Evolutionary conservation across 2,113 vertebrate genomes (phyloP), one percentile per base, ranked within the genome.

Genomic region (Lampris incognitus): DNA sequence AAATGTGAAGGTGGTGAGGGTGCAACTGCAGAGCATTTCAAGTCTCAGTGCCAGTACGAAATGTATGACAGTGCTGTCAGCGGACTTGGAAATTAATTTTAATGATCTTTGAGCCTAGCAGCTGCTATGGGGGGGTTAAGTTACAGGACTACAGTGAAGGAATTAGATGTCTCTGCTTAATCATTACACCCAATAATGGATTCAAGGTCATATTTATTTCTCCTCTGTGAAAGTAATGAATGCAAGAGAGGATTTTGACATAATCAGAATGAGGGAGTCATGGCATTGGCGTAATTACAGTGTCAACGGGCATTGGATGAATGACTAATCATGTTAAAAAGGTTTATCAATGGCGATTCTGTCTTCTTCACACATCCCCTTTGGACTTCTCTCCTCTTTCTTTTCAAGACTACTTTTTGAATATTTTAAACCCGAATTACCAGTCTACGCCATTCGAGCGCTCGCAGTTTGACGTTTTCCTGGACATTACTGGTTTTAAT

Each of bases 61-160:
- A 24, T 24, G 24, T 24, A 24, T 24, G 24, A 24, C 24, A 24
- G 24, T 24, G 0, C 13, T 60, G 44, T 44, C n/a, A 57, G 66
- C 39, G 9, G 69, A 76, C 59, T 36, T 74, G 57, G 49, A 51
- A 82, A 84, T 82, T 49, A 60, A 63, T 78, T 81, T 82, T 81
- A 84, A 81, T 87, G 86, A 88, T 83, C 62, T 72, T 69, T 84
- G 69, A 78, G 85, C 41, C 59, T 75, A 83, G 79, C 71, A 76
- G 11, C 86, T 83, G 76, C 76, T 24, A 0, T 24, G 24, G 24
- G 77, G 78, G 74, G 71, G 76, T 67, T 46, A 56, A 79, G 78
- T 76, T 55, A 65, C 11, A 38, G 24, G 62, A 44, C 42, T 54
- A 13, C 66, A 71, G 52, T 66, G 55, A 69, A 71, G 71, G 42